Evolutionary conservation across 2,888 invertebrate species (phyloP).

Genomic region (Aleiodes leptofemur): DNA sequence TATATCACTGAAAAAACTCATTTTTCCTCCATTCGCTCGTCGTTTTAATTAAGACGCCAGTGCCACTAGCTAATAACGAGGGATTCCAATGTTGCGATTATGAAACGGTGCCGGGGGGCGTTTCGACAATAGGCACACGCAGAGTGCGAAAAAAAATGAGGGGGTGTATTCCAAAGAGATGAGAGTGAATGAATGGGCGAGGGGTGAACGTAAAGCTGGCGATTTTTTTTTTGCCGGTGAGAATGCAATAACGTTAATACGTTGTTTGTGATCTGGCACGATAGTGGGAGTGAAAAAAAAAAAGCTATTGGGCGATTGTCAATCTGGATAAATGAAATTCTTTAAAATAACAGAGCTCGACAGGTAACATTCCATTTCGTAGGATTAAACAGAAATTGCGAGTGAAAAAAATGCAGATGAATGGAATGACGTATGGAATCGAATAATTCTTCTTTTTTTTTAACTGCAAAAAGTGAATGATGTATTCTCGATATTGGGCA

Average conservation of each 20-base stretch:
- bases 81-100: neutral
- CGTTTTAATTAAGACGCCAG: slow-evolving; percentile 16
- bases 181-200: slow-evolving; percentile 1
- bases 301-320: neutral
- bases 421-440: neutral
- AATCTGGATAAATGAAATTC: slow-evolving; percentile 3
- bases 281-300: neutral
- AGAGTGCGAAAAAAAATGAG: neutral
- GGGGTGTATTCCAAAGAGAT: slow-evolving; percentile 21
- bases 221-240: neutral
- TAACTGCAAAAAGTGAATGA: no score
- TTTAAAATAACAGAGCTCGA: neutral
- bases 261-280: slow-evolving; percentile 4
- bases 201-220: slow-evolving; percentile 1
- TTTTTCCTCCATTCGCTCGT: neutral
- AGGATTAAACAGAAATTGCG: slow-evolving; percentile 7
- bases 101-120: neutral
- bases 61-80: slow-evolving; percentile 3
- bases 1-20: no score
- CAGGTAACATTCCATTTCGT: neutral
- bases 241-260: slow-evolving; percentile 21
- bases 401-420: neutral
- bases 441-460: no score
- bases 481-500: no score
- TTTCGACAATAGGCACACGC: slow-evolving; percentile 1